Base-by-base conservation (phyloP, 1,140 invertebrate genomes). In the Aplysia californica region DNA sequence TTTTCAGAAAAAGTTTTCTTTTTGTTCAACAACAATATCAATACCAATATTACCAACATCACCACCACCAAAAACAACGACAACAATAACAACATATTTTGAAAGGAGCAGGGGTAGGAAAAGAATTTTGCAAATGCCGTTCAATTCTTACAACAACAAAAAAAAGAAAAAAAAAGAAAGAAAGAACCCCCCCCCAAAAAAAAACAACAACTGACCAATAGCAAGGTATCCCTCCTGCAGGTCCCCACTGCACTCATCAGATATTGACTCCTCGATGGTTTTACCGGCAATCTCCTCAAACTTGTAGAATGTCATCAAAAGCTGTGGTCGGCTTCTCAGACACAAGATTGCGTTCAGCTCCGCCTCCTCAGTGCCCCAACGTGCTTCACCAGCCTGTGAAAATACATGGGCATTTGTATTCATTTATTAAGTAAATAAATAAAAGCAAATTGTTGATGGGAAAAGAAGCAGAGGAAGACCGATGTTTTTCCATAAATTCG, bases 351-450 rank as follows among this genome's bases (percentile, higher is more conserved):
- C 91, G 79, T 94, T 94, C 84, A 95, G 94, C 5, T 93, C 91
- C 80, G 93, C 92, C 88, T 95, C 94, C 73, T 94, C 93, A 10
- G 94, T 95, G 35, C 94, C 94, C 79, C 93, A 91, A 85, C 92
- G 93, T 58, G 75, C 82, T 26, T 84, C 83, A n/a, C 87, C 87
- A 66, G 86, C 87, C 85, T 89, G 75, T 21, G 72, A n/a, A n/a
- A n/a, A n/a, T 77, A 58, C 50, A 69, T 35, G 2, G 21, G 21
- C 18, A 6, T 10, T 67, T 38, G 26, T 10, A 26, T 61, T 21
- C 10, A 20, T 61, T 26, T 20, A 10, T 33, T 15, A 31, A 35
- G 29, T 67, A 35, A 23, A 36, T 33, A 15, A 23, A 18, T 38
- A 18, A 33, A 23, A 10, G 5, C 29, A 61, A 10, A 10, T 26